Percentiles rank a stretch among this genome's conserved stretches.
Conservation (phyloP, 2,797 vertebrate genomes). For the Macrochelys suwanniensis region DNA sequence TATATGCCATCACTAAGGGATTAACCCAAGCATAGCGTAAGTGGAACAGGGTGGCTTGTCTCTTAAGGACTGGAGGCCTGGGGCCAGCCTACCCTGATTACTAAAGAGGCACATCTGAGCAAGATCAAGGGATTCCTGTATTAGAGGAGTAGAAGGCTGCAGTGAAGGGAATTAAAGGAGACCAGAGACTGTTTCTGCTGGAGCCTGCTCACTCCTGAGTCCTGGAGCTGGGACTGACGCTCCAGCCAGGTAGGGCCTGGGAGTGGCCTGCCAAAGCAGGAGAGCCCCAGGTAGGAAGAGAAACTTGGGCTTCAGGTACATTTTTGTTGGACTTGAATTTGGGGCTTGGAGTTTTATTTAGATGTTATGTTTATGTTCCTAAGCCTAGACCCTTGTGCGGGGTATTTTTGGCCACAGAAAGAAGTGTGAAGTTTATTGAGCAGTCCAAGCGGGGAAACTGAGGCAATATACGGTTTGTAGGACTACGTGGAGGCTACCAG, state of each 20-base stretch:
- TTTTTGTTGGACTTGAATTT: no score
- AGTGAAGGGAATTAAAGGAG: background rate
- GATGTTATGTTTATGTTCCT: no score
- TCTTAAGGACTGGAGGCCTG: background rate
- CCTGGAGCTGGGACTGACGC: background rate
- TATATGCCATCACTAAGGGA: rapidly evolving
- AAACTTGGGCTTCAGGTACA: background rate
- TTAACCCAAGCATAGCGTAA: background rate
- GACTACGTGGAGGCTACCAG: no score
- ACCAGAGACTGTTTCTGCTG: background rate
- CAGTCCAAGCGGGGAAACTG: no score
- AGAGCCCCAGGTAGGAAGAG: background rate
- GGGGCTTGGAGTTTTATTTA: no score
- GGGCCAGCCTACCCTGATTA: background rate
- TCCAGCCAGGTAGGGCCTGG: background rate
- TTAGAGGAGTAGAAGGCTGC: background rate
- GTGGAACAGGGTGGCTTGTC: background rate
- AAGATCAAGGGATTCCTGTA: background rate
- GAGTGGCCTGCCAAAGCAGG: background rate
- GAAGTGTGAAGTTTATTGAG: no score
- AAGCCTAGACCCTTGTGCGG: no score
- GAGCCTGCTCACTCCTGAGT: background rate
- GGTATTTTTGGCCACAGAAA: no score
- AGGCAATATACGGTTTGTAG: no score
- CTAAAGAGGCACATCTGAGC: background rate